These are phyloP conservation scores for Rhabdornis inornatus DNA, from an alignment of 2,113 vertebrate genomes.

Conservation along the genomic window DNA sequence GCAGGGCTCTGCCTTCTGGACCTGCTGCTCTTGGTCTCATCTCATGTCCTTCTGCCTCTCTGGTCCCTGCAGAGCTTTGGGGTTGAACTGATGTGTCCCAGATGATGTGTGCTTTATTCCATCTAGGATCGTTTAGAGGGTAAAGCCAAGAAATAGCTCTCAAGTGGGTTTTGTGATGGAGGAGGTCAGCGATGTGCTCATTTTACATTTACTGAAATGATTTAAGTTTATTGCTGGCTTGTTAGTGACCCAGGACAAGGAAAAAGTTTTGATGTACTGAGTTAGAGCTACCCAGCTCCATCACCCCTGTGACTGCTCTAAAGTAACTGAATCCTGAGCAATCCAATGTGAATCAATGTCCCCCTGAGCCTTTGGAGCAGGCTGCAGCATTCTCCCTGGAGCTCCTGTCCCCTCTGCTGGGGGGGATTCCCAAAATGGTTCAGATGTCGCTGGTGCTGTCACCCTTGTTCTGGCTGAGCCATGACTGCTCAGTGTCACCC, in stretches of 20 bases:
- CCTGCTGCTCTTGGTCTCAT: background rate
- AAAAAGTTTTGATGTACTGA: background rate
- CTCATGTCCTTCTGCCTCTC: background rate
- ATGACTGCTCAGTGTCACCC: background rate
- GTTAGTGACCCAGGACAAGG: background rate
- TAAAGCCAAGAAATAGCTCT: background rate
- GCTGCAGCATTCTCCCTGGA: too few species aligned
- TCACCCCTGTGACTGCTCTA: accelerated
- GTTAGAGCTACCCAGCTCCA: background rate
- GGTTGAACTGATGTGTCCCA: background rate
- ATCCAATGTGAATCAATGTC: accelerated
- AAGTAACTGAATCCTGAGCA: background rate
- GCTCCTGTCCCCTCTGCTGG: accelerated
- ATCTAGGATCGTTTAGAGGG: accelerated
- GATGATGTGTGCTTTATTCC: background rate
- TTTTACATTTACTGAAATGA: background rate
- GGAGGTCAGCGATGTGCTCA: accelerated
- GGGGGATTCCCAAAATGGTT: background rate
- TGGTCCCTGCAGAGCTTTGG: background rate
- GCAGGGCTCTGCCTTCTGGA: background rate
- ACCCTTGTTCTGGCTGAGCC: background rate
- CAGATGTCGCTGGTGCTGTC: accelerated
- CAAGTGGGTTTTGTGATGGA: background rate
- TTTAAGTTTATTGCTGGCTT: background rate
- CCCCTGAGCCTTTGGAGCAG: background rate